Evolutionary conservation across 2,113 vertebrate genomes (phyloP), one percentile per base, ranked within the genome.

Genomic region (Mionectes macconnelli): DNA sequence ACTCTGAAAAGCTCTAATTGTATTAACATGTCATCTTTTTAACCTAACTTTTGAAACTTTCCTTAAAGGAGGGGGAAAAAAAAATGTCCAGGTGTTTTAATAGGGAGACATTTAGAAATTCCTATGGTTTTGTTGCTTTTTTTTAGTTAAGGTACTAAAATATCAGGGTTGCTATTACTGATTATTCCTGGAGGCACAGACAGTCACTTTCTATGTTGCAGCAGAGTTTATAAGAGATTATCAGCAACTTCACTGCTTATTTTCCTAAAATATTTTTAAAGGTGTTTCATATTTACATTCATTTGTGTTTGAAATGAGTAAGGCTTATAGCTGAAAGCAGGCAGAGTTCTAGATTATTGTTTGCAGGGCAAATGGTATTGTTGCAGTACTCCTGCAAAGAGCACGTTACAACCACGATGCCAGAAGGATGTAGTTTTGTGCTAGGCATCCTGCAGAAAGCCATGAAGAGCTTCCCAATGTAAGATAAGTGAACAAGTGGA

Each of bases 41-140:
- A 86, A 83, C 79, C 40, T 72, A 35, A 28, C 33, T 68, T 96
- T 88, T 93, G 47, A 85, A 88, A n/a, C 47, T 63, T 67, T 91
- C 15, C 22, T 55, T 80, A 53, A 79, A 75, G 23, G 31, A 56
- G 10, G 3, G 1, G 3, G 2, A 5, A 7, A 12, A 25, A 60
- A 25, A 60, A 50, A 35, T 0, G 4, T 59, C 53, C 35, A 47
- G 14, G 21, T 56, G 12, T 64, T 74, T 45, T 53, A 62, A 39
- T n/a, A 35, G 17, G 30, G 44, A 74, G 55, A 24, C 6, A 24
- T 77, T 72, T 52, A 49, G 22, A 67, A 49, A 67, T 89, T 37
- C 59, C 21, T 59, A 8, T 62, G 14, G 14, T 67, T 80, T 87
- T 55, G 11, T 90, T n/a, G 75, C 6, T 7, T 56, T 68, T 67